Conservation (phyloP, 2,797 vertebrate species). For the Strix occidentalis region DNA sequence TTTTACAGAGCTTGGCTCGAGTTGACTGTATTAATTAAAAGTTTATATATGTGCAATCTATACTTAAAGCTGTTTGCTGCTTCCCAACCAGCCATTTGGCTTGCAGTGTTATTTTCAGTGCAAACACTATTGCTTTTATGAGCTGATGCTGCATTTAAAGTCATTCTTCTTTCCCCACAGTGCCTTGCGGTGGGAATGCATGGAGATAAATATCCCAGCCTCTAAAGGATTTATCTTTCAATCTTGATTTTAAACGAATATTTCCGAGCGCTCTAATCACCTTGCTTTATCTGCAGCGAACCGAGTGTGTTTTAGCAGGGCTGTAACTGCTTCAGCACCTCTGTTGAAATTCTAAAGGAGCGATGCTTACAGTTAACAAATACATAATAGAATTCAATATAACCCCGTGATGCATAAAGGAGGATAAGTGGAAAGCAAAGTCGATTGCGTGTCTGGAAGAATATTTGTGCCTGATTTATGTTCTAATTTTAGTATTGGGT, state of each 20-base stretch:
- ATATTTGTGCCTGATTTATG: slow-evolving; percentile 75
- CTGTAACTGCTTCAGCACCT: background rate
- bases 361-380: background rate
- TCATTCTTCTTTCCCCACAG: background rate
- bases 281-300: slow-evolving; percentile 11
- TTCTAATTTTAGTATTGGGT: slow-evolving; percentile 71
- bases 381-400: background rate
- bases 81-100: background rate
- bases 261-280: slow-evolving; percentile 2
- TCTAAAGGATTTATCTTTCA: slow-evolving; percentile 38
- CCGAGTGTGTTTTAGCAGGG: background rate
- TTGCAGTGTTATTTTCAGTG: background rate
- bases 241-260: slow-evolving; percentile 37
- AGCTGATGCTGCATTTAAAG: background rate
- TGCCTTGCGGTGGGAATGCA: background rate
- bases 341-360: background rate
- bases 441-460: slow-evolving; percentile 62
- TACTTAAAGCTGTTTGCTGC: background rate
- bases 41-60: background rate
- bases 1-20: background rate
- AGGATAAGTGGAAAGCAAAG: slow-evolving; percentile 56
- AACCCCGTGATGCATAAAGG: slow-evolving; percentile 23
- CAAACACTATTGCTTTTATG: background rate
- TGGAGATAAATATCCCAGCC: background rate
- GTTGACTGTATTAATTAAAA: background rate